phyloP scores from a whole-genome alignment of 2,888 invertebrate species.

The Cheilosia variabilis region DNA sequence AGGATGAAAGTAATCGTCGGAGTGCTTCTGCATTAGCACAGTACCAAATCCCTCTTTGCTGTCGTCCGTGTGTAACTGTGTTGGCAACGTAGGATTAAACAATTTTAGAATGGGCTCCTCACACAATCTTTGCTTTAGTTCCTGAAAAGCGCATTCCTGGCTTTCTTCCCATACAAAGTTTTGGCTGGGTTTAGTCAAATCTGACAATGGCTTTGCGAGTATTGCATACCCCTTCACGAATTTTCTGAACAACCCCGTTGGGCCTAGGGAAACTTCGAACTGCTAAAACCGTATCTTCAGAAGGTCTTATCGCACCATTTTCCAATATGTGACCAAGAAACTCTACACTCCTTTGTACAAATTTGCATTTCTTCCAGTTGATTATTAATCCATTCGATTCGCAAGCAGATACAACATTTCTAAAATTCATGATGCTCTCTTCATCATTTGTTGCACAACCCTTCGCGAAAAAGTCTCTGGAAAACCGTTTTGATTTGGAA shows the following conservation, averaged over 20 bases:
- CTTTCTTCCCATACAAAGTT: neutral
- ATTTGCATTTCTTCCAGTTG: neutral
- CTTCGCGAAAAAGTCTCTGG: neutral
- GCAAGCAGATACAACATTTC: neutral
- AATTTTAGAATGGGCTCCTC: neutral
- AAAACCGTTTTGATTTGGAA: neutral
- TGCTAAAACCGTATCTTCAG: neutral
- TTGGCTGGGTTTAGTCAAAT: neutral
- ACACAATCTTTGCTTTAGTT: neutral
- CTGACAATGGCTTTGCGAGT: neutral
- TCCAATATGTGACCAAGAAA: neutral
- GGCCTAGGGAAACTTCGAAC: neutral
- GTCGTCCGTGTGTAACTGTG: neutral
- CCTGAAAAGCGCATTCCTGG: neutral
- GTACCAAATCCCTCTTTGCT: conserved; percentile 1
- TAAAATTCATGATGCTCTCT: neutral
- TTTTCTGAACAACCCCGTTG: neutral
- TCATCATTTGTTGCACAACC: neutral
- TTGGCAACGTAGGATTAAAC: neutral
- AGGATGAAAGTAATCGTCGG: neutral
- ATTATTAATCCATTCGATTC: neutral
- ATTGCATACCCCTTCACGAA: neutral
- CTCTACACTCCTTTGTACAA: neutral
- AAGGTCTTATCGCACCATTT: neutral
- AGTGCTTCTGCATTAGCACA: neutral